Base-by-base conservation (phyloP, 2,113 vertebrate genomes). In the Percina caprodes region DNA sequence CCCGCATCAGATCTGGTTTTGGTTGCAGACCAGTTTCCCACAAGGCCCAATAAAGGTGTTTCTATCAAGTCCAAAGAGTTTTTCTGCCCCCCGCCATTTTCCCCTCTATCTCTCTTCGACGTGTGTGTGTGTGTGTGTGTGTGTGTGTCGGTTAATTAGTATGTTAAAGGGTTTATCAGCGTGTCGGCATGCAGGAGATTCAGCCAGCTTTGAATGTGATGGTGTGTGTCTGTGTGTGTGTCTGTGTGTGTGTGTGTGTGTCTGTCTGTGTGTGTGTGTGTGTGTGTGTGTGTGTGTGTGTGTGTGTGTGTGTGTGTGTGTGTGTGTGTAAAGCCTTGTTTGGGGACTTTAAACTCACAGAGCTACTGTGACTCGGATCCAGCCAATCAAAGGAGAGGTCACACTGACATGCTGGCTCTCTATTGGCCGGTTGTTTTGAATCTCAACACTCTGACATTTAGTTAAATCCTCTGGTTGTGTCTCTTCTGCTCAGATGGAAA, bases 91-190 rank as follows among this genome's bases (percentile, higher is more conserved):
- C n/a, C n/a, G n/a, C n/a, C n/a, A n/a, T n/a, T n/a, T n/a, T n/a
- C n/a, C n/a, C n/a, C n/a, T n/a, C n/a, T n/a, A n/a, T n/a, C n/a
- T n/a, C n/a, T n/a, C n/a, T n/a, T n/a, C n/a, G n/a, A n/a, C n/a
- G n/a, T n/a, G n/a, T 79, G 39, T 69, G 49, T 49, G 16, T 33
- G 26, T 72, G 70, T 66, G 74, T 52, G 75, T 78, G 33, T 70
- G 65, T 80, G 51, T 79, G 58, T 72, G 2, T 48, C 63, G 70
- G 83, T 84, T 89, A 92, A 90, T 86, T 82, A 77, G 70, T 81
- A 74, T 88, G 88, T 85, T 87, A 90, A 88, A 81, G 59, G 74
- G 85, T 86, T 92, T 89, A 92, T 83, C 85, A 88, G 89, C 83
- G 60, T 89, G 85, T 90, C 79, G 80, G 75, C 90, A 90, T 86